Percentiles rank a stretch among this genome's conserved stretches.
Conservation (phyloP, 2,888 invertebrate genomes). For the Lissonota sp. region DNA sequence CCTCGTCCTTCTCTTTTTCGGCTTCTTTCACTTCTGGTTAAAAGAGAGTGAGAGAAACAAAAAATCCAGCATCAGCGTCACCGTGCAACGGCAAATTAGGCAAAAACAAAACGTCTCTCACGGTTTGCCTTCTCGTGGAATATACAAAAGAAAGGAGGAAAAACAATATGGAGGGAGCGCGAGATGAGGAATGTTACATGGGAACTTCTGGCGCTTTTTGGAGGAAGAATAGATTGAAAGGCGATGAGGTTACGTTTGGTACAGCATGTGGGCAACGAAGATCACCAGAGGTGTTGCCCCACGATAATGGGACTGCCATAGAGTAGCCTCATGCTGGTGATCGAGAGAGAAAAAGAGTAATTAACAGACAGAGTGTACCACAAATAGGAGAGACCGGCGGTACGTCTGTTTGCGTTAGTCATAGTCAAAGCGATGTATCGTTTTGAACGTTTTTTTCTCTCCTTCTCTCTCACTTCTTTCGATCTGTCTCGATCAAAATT, state of each 20-base stretch:
- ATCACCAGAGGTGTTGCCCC: constrained; percentile 50
- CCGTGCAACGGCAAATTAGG: constrained; percentile 74
- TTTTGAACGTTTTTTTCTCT: constrained; percentile 29
- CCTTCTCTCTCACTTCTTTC: constrained; percentile 25
- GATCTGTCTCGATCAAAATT: constrained; percentile 51
- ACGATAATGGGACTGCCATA: constrained; percentile 50
- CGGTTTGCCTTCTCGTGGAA: constrained; percentile 40
- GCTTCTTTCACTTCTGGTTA: constrained; percentile 38
- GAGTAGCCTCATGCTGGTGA: constrained; percentile 35
- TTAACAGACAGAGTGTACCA: constrained; percentile 53
- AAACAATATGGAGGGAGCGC: constrained; percentile 54
- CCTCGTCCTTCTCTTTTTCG: constrained; percentile 37
- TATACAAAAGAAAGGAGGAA: constrained; percentile 33
- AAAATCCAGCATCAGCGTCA: constrained; percentile 50
- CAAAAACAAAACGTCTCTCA: constrained; percentile 78
- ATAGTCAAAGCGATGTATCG: constrained; percentile 31
- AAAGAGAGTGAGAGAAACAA: background rate
- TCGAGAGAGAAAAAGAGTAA: constrained; percentile 46
- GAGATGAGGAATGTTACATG: constrained; percentile 56
- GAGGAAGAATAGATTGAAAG: constrained; percentile 52
- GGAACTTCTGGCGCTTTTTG: constrained; percentile 44
- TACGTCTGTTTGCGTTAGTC: constrained; percentile 48
- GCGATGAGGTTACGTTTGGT: constrained; percentile 40
- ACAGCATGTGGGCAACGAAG: constrained; percentile 46
- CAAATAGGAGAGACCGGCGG: constrained; percentile 33